Conservation (phyloP, 2,113 vertebrate species). For the Chamaea fasciata region DNA sequence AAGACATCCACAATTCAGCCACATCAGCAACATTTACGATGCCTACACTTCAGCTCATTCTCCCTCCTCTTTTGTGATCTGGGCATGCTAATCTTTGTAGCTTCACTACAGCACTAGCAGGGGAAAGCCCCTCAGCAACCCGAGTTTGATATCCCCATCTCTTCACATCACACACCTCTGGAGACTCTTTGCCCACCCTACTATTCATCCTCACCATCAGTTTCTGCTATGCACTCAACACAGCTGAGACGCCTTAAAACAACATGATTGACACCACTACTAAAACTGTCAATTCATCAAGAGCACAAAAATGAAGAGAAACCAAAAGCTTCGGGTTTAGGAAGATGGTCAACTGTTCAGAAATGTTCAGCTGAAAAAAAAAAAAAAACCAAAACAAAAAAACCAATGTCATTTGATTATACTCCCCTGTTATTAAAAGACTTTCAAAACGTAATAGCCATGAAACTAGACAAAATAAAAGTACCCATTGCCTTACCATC, state of each 20-base stretch:
- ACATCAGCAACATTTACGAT: not conserved
- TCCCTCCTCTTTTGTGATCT: not conserved
- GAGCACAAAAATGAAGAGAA: not conserved
- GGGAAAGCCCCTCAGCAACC: not conserved
- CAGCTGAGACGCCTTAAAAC: not conserved
- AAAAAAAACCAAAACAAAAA: not conserved
- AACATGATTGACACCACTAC: not conserved
- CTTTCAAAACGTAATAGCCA: not conserved
- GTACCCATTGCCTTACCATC: not conserved
- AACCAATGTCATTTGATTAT: not conserved
- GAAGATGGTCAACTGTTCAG: not conserved
- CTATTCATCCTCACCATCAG: not conserved
- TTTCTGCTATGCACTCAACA: not conserved
- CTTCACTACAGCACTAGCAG: not conserved
- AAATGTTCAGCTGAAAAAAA: not conserved
- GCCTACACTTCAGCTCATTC: not conserved
- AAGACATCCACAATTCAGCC: not conserved
- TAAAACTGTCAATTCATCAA: not conserved
- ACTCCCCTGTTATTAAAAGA: not conserved
- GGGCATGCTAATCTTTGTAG: not conserved
- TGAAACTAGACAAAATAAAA: not conserved
- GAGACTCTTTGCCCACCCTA: not conserved
- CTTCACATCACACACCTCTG: fast-evolving
- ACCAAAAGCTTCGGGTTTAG: not conserved
- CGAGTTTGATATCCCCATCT: not conserved